These are phyloP conservation scores for Poecilia gillii DNA, from an alignment of 2,797 vertebrate species.

Conservation along the genomic window DNA sequence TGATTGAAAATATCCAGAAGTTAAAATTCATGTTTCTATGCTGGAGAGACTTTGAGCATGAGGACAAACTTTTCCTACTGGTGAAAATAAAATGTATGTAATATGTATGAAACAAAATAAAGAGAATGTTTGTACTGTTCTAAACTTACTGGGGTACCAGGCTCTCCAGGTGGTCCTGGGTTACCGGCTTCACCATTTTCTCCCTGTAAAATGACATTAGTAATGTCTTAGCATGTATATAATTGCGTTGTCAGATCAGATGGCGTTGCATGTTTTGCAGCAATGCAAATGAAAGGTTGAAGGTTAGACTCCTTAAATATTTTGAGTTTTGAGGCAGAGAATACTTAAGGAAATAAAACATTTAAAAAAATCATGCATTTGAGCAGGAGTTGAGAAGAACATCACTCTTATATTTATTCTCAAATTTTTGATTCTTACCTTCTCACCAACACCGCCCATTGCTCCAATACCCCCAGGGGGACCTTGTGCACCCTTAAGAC, in stretches of 20 bases:
- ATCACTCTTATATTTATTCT: not conserved
- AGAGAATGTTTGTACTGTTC: not conserved
- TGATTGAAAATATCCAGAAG: not conserved
- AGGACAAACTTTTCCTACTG: not conserved
- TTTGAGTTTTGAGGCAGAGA: not conserved
- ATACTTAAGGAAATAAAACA: not conserved
- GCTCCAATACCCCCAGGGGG: conserved; percentile 91
- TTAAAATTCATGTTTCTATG: not conserved
- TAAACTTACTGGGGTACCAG: conserved; percentile 88
- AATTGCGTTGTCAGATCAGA: not conserved
- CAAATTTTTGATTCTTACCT: conserved; percentile 80
- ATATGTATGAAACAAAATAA: not conserved
- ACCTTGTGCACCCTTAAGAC: conserved; percentile 91
- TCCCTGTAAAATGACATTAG: conserved; percentile 81
- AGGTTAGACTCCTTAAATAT: not conserved
- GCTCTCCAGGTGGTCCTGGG: conserved; percentile 92
- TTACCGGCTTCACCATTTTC: conserved; percentile 96
- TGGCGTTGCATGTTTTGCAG: not conserved
- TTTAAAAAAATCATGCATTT: not conserved
- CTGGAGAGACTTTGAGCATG: not conserved
- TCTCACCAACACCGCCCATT: conserved; percentile 93
- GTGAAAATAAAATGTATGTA: not conserved
- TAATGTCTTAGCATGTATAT: conserved; percentile 4
- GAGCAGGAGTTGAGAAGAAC: not conserved
- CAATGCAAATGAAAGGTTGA: not conserved